Evolutionary conservation across 2,113 vertebrate genomes (phyloP).

Genomic region (Shinisaurus crocodilurus): DNA sequence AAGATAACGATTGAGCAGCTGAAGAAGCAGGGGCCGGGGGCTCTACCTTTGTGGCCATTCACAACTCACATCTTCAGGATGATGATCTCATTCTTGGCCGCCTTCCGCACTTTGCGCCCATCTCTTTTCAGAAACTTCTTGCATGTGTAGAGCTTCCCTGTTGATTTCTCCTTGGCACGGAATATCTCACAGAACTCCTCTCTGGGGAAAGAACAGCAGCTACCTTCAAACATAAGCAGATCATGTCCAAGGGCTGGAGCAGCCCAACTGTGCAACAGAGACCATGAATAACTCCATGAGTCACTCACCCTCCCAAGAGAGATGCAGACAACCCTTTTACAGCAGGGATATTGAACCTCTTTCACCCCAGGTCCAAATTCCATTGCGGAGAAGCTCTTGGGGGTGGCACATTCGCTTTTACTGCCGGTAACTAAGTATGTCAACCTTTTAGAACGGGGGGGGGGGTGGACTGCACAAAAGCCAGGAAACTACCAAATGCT

Average conservation of each 20-base stretch:
- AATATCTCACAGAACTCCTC: slow-evolving; percentile 99
- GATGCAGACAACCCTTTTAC: neutral
- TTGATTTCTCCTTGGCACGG: slow-evolving; percentile 95
- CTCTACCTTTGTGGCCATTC: neutral
- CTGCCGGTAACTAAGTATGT: too few species aligned
- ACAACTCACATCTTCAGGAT: slow-evolving; percentile 96
- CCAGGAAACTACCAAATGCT: too few species aligned
- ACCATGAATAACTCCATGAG: neutral
- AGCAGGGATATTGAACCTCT: neutral
- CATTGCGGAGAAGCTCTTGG: too few species aligned
- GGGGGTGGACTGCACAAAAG: too few species aligned
- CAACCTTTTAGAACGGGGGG: too few species aligned
- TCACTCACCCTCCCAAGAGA: neutral
- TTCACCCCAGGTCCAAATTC: too few species aligned
- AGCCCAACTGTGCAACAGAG: neutral
- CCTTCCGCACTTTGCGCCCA: slow-evolving; percentile 96
- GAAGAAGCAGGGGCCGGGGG: neutral
- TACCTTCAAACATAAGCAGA: neutral
- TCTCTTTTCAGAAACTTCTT: slow-evolving; percentile 98
- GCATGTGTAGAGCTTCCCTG: slow-evolving; percentile 94
- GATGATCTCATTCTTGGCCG: slow-evolving; percentile 97
- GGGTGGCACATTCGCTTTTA: too few species aligned
- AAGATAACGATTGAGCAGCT: neutral
- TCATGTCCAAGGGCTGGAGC: neutral
- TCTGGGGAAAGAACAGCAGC: slow-evolving; percentile 69